A percentile compares a stretch with the other conserved stretches of the same genome.
These are phyloP conservation scores for Vanessa atalanta DNA, from an alignment of 1,140 invertebrate species.

Conservation along the genomic window DNA sequence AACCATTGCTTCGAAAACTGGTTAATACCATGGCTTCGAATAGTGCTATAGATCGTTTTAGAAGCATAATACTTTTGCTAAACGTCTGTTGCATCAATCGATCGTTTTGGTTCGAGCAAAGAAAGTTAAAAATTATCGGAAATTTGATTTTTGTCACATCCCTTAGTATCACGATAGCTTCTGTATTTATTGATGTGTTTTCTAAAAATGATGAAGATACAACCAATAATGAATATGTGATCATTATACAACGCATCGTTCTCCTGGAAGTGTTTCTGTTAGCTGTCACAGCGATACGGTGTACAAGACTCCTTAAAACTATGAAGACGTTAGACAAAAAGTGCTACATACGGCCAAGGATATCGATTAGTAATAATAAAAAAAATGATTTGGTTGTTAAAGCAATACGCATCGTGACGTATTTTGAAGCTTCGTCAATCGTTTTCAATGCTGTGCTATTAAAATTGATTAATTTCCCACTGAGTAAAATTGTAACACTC, in stretches of 20 bases:
- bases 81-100: slow-evolving; percentile 52
- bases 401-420: neutral
- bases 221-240: neutral
- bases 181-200: slow-evolving; percentile 9
- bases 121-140: slow-evolving; percentile 36
- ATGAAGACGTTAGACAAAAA: slow-evolving; percentile 48
- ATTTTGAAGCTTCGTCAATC: slow-evolving; percentile 34
- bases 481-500: slow-evolving; percentile 37
- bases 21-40: neutral
- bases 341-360: slow-evolving; percentile 31
- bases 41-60: neutral
- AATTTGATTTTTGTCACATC: slow-evolving; percentile 34
- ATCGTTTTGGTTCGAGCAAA: slow-evolving; percentile 37
- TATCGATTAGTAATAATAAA: slow-evolving; percentile 13
- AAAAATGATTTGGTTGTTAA: neutral
- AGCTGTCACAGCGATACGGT: slow-evolving; percentile 14
- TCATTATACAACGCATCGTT: slow-evolving; percentile 35
- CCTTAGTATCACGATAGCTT: neutral
- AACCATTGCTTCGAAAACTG: neutral
- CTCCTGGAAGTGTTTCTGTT: slow-evolving; percentile 40
- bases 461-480: slow-evolving; percentile 24
- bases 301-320: slow-evolving; percentile 31
- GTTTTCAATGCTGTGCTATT: slow-evolving; percentile 44
- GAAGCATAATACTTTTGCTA: slow-evolving; percentile 36
- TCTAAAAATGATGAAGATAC: neutral